Base-by-base conservation (phyloP, 1,140 invertebrate genomes). In the Penaeus vannamei region DNA sequence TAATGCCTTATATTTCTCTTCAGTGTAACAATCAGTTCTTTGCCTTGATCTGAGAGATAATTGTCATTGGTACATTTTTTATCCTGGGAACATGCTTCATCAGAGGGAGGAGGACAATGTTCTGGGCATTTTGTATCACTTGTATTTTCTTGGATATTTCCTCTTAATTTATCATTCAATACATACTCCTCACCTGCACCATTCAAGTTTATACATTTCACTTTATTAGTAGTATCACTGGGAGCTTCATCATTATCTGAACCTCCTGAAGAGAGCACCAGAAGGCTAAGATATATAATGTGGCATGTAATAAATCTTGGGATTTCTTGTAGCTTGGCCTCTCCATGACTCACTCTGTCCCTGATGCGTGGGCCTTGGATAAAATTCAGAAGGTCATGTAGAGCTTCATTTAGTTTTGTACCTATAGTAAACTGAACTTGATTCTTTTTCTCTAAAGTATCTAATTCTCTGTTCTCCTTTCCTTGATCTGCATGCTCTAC, bases 381-480 rank as follows among this genome's bases (percentile, higher is more conserved):
- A 64, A 86, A 86, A 53, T 64, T 86, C n/a, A 86, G 32, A 7
- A 86, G 72, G 23, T 86, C 85, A 42, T 86, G 85, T 26, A 86
- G 36, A 61, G 85, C 85, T 64, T 86, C 85, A 86, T 86, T 86
- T 14, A 86, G 26, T 60, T 86, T 86, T 46, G 60, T 61, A 14
- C 85, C 85, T 76, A 85, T 77, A 26, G 60, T 8, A 60, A 59
- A 59, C 12, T 46, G 42, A 53, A 76, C 36, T 36, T 64, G 23
- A 59, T 4, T 53, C 46, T 32, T 8, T 26, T 60, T 32, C 20
- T 72, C 17, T 19, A 12, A 60, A 29, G 10, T 17, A 12, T 14
- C 53, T 14, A 53, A 17, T 53, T 53, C 53, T 12, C 53, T 14
- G 17, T 53, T 17, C 17, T 46, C 42, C 3, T 53, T 17, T 53